Evolutionary conservation across 1,140 invertebrate species (phyloP).

Genomic region (Coenobita brevimanus): DNA sequence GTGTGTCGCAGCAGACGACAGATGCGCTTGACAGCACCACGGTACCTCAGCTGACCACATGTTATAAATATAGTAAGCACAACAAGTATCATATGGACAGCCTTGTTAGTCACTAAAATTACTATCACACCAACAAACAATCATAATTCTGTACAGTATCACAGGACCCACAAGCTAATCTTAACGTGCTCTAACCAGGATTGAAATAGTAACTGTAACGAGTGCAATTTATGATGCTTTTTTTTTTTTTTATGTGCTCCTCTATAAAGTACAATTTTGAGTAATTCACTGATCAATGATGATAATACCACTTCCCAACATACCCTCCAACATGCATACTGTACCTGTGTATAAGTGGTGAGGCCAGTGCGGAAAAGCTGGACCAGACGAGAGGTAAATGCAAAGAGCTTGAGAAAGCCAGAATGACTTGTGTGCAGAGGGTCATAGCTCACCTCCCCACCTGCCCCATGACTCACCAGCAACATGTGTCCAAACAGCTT

Average conservation of each 20-base stretch:
- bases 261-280: too few species aligned
- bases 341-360: conserved; percentile 64
- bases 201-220: too few species aligned
- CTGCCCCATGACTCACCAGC: conserved; percentile 68
- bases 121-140: too few species aligned
- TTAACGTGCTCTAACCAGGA: too few species aligned
- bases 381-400: conserved; percentile 78
- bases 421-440: conserved; percentile 77
- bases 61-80: conserved; percentile 25
- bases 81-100: conserved; percentile 64
- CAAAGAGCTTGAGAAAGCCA: conserved; percentile 81
- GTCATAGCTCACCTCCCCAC: conserved; percentile 77
- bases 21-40: conserved; percentile 74
- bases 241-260: too few species aligned
- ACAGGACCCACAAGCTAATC: too few species aligned
- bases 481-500: conserved; percentile 62
- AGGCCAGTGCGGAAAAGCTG: conserved; percentile 56
- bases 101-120: too few species aligned
- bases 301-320: conserved; percentile 14
- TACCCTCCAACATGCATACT: background rate
- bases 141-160: too few species aligned
- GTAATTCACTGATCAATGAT: too few species aligned
- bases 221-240: too few species aligned
- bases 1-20: conserved; percentile 78
- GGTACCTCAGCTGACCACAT: conserved; percentile 67